Percentiles rank a stretch among this genome's conserved stretches.
Conservation (phyloP, 1,140 invertebrate species). For the Schmidtea mediterranea region DNA sequence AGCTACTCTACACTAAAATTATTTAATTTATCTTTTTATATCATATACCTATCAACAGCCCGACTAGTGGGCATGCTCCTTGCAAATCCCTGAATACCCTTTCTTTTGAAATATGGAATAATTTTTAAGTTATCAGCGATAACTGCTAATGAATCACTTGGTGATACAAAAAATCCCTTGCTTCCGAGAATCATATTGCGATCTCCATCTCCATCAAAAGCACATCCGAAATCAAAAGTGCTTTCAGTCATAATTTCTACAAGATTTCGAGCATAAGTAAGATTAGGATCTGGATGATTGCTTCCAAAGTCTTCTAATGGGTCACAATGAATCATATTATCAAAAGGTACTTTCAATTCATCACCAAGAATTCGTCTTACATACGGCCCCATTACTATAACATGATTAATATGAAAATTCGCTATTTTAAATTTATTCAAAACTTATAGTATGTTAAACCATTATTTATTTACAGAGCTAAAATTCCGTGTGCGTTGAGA, state of each 20-base stretch:
- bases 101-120: slow-evolving; percentile 74
- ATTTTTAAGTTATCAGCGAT: slow-evolving; percentile 60
- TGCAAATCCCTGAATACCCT: slow-evolving; percentile 55
- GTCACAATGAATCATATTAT: slow-evolving; percentile 39
- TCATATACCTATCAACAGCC: slow-evolving; percentile 49
- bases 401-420: too few relatives aligned
- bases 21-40: too few relatives aligned
- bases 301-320: slow-evolving; percentile 81
- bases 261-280: slow-evolving; percentile 69
- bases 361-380: slow-evolving; percentile 58
- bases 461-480: too few relatives aligned
- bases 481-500: too few relatives aligned
- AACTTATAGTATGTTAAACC: too few relatives aligned
- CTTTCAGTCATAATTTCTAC: slow-evolving; percentile 45
- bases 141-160: slow-evolving; percentile 82
- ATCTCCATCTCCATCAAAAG: slow-evolving; percentile 94
- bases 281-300: slow-evolving; percentile 85
- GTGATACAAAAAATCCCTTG: slow-evolving; percentile 82
- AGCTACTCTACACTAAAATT: slow-evolving; percentile 39
- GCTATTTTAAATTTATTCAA: too few relatives aligned
- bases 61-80: slow-evolving; percentile 92
- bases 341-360: slow-evolving; percentile 41
- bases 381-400: slow-evolving; percentile 73
- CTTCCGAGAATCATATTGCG: slow-evolving; percentile 87
- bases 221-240: slow-evolving; percentile 71